phyloP scores from a whole-genome alignment of 2,113 vertebrate genomes.

The human (Homo sapiens) region DNA sequence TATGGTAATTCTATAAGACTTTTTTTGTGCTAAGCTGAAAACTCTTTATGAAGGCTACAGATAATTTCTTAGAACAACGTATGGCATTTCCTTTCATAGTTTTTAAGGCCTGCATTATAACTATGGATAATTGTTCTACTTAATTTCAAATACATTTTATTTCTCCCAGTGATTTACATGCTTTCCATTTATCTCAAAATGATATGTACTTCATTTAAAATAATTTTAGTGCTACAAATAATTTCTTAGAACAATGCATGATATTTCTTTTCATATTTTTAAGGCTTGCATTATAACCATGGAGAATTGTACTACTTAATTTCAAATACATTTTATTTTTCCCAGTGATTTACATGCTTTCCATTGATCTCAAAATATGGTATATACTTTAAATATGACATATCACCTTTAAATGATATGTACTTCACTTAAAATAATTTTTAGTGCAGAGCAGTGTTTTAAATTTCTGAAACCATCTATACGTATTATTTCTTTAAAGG shows the following conservation, averaged over 20 bases:
- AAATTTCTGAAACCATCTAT: neutral
- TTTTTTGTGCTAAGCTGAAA: neutral
- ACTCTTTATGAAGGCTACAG: constrained; percentile 37
- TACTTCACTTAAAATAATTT: constrained; percentile 7
- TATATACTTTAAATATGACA: neutral
- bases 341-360: neutral
- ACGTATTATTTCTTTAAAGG: neutral
- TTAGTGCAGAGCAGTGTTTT: neutral
- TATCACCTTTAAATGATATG: too few species aligned
- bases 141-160: constrained; percentile 19
- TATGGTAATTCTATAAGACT: neutral
- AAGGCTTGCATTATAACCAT: neutral
- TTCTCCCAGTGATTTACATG: neutral
- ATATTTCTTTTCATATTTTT: constrained; percentile 21
- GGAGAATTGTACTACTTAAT: neutral
- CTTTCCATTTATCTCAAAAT: constrained; percentile 33
- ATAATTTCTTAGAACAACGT: constrained; percentile 45
- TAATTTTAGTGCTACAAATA: constrained; percentile 14
- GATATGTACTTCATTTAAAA: constrained; percentile 28
- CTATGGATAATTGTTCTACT: neutral
- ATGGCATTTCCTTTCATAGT: neutral
- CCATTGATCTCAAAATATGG: constrained; percentile 26
- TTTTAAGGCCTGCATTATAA: constrained; percentile 24
- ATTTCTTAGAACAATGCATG: constrained; percentile 11
- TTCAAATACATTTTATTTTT: constrained; percentile 42